Percentiles rank a stretch among this genome's conserved stretches.
These are phyloP conservation scores for Macrophya annulata DNA, from an alignment of 2,888 invertebrate species.

Conservation along the genomic window DNA sequence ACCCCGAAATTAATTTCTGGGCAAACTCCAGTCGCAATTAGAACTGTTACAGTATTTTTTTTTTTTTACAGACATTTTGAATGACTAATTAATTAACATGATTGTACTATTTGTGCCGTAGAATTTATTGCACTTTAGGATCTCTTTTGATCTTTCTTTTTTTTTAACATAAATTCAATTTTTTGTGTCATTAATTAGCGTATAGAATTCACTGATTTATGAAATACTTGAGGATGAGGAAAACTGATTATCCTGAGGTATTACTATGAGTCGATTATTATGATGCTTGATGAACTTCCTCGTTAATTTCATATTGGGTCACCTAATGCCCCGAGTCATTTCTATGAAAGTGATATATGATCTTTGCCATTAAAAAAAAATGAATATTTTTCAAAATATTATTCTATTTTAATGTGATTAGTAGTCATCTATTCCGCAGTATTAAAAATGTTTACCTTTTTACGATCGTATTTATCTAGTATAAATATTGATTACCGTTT, in stretches of 20 bases:
- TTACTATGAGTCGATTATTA: slow-evolving; percentile 17
- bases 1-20: not conserved
- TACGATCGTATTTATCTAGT: slow-evolving; percentile 1
- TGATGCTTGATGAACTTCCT: slow-evolving; percentile 18
- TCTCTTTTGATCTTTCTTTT: not conserved
- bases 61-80: not conserved
- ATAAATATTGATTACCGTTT: slow-evolving; percentile 3
- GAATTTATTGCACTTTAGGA: not conserved
- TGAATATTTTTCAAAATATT: not conserved
- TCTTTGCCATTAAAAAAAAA: not conserved
- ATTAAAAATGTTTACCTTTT: not conserved
- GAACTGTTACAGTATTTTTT: too few relatives aligned
- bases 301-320: slow-evolving; percentile 43
- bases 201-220: not conserved
- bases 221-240: not conserved
- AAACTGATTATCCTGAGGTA: not conserved
- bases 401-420: not conserved
- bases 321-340: slow-evolving; percentile 35
- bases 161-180: not conserved
- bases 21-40: not conserved
- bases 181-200: not conserved
- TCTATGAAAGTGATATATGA: not conserved
- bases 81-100: not conserved
- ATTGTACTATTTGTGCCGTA: not conserved
- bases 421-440: not conserved